These are phyloP conservation scores for Auanema sp. DNA, from an alignment of 2,888 invertebrate genomes.

Conservation along the genomic window DNA sequence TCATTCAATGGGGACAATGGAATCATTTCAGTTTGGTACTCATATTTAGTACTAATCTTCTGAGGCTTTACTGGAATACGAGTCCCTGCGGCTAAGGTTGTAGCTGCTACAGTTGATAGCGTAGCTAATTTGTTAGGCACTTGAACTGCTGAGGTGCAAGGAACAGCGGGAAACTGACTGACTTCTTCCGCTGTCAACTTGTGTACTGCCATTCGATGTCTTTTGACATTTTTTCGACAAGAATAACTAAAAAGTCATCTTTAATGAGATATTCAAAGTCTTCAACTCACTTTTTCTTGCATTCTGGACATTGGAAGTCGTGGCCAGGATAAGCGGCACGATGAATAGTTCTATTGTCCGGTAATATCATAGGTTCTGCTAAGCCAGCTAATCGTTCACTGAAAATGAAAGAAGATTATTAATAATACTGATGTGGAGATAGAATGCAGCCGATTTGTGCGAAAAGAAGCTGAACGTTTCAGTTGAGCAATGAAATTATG, in stretches of 20 bases:
- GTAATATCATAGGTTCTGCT: conserved; percentile 3
- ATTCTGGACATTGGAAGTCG: conserved; percentile 43
- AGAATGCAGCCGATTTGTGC: neutral
- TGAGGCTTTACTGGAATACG: too few species aligned
- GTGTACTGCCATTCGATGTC: conserved; percentile 56
- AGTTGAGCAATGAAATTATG: neutral
- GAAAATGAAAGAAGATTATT: conserved; percentile 4
- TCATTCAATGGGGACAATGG: too few species aligned
- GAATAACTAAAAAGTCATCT: conserved; percentile 38
- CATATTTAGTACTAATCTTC: too few species aligned
- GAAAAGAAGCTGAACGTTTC: neutral
- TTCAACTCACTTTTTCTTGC: conserved; percentile 31
- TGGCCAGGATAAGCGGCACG: conserved; percentile 7
- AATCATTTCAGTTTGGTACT: too few species aligned
- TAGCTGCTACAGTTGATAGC: too few species aligned
- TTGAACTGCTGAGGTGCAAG: conserved; percentile 11
- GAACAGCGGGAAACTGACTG: conserved; percentile 26
- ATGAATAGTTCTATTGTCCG: conserved; percentile 3
- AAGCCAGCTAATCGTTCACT: conserved; percentile 18
- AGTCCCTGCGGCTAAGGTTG: too few species aligned
- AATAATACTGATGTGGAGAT: too few species aligned
- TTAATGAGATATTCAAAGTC: neutral
- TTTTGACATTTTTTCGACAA: conserved; percentile 57
- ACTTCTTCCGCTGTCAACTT: conserved; percentile 48
- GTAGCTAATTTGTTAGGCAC: neutral